phyloP scores from a whole-genome alignment of 92 coral and sea anemone genomes.

The Montipora capitata region DNA sequence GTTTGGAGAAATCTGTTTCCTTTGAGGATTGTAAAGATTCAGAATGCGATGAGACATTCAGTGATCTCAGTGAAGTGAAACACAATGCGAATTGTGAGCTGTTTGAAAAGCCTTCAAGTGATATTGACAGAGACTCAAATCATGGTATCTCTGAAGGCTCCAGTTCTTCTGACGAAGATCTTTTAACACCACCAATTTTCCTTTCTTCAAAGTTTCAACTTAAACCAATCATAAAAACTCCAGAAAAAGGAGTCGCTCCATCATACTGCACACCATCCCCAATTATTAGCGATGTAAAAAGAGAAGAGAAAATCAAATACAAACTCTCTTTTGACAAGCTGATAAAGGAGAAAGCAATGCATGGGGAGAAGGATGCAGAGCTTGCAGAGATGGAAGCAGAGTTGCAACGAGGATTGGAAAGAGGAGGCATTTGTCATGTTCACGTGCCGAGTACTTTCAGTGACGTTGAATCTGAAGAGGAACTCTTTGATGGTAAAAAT shows the following conservation, averaged over 20 bases:
- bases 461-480: slow-evolving; percentile 81
- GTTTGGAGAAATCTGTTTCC: background rate
- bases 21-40: background rate
- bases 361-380: slow-evolving; percentile 64
- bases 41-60: background rate
- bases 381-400: slow-evolving; percentile 83
- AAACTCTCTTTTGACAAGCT: slow-evolving; percentile 83
- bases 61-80: slow-evolving; percentile 6
- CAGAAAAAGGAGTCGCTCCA: slow-evolving; percentile 69
- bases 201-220: slow-evolving; percentile 54
- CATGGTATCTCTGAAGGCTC: slow-evolving; percentile 17
- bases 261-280: slow-evolving; percentile 34
- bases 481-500: slow-evolving; percentile 75
- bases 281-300: background rate
- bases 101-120: background rate
- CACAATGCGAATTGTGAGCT: background rate
- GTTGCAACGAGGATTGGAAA: slow-evolving; percentile 79
- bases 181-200: slow-evolving; percentile 86
- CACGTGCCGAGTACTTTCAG: slow-evolving; percentile 50
- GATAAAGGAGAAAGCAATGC: slow-evolving; percentile 79
- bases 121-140: slow-evolving; percentile 14
- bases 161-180: slow-evolving; percentile 84
- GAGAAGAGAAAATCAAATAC: slow-evolving; percentile 45
- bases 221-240: slow-evolving; percentile 73
- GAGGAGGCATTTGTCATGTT: slow-evolving; percentile 78